These are phyloP conservation scores for Drosophila differens DNA, from an alignment of 2,888 invertebrate species.

Conservation along the genomic window DNA sequence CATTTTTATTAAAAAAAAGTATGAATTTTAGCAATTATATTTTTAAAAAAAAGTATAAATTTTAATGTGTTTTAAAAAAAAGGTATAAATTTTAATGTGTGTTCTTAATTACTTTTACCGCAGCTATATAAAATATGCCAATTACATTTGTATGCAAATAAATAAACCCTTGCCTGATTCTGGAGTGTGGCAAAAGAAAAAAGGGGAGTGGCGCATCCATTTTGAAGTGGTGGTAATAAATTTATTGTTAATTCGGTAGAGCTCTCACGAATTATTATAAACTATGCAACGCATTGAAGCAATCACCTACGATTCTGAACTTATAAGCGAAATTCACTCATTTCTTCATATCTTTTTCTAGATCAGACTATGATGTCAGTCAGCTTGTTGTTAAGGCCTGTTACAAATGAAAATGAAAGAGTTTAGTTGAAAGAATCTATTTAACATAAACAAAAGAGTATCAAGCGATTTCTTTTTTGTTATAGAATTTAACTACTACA, in stretches of 20 bases:
- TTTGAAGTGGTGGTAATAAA: conserved; percentile 25
- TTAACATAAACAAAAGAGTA: background rate
- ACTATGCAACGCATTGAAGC: background rate
- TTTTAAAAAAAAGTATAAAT: conserved; percentile 4
- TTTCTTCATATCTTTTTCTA: background rate
- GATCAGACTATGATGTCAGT: background rate
- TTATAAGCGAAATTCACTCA: background rate
- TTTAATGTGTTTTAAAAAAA: conserved; percentile 2
- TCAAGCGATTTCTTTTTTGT: background rate
- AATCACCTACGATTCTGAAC: background rate
- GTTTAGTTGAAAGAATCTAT: background rate
- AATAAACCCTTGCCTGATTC: background rate
- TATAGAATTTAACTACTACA: background rate
- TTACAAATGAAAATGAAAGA: background rate
- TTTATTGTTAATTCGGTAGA: background rate
- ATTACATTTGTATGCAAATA: background rate
- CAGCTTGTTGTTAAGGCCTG: background rate
- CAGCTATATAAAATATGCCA: conserved; percentile 28
- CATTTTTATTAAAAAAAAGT: background rate
- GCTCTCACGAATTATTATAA: background rate
- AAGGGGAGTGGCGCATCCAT: background rate
- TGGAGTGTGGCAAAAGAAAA: background rate
- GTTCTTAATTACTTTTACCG: conserved; percentile 53
- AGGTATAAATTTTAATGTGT: conserved; percentile 30
- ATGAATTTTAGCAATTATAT: conserved; percentile 17